Conservation (phyloP, 2,888 invertebrate species). For the Agrotis puta region DNA sequence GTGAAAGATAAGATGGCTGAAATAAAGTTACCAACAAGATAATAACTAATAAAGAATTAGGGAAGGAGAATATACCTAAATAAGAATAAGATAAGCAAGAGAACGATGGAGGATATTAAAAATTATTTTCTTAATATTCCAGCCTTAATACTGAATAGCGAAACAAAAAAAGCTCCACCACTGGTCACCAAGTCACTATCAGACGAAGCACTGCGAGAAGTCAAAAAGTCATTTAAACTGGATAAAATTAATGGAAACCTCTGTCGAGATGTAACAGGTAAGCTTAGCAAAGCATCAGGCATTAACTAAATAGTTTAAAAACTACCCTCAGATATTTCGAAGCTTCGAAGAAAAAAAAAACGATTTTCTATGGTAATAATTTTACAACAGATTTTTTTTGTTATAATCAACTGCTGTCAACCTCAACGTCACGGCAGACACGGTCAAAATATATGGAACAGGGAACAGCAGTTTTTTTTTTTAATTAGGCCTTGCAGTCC, state of each 20-base stretch:
- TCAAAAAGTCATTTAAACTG: conserved; percentile 76
- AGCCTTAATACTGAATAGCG: conserved; percentile 78
- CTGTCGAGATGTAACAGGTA: conserved; percentile 72
- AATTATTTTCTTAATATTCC: conserved; percentile 52
- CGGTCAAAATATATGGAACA: too few relatives aligned
- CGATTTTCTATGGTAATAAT: too few relatives aligned
- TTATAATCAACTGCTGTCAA: too few relatives aligned
- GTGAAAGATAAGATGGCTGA: too few relatives aligned
- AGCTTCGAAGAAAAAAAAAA: too few relatives aligned
- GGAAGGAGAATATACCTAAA: background rate
- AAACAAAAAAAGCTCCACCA: conserved; percentile 71
- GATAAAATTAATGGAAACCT: conserved; percentile 81
- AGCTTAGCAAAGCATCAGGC: background rate
- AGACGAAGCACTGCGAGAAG: conserved; percentile 81
- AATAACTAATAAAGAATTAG: background rate
- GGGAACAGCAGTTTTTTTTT: too few relatives aligned
- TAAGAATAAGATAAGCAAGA: background rate
- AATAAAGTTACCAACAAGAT: too few relatives aligned
- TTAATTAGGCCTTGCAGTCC: too few relatives aligned
- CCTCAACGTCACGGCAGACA: too few relatives aligned
- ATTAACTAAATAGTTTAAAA: too few relatives aligned
- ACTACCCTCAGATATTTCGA: too few relatives aligned
- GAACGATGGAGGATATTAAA: background rate
- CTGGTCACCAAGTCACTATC: conserved; percentile 82
- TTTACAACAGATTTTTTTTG: too few relatives aligned